phyloP scores from a whole-genome alignment of 1,140 invertebrate species.

The Drosophila bocki region DNA sequence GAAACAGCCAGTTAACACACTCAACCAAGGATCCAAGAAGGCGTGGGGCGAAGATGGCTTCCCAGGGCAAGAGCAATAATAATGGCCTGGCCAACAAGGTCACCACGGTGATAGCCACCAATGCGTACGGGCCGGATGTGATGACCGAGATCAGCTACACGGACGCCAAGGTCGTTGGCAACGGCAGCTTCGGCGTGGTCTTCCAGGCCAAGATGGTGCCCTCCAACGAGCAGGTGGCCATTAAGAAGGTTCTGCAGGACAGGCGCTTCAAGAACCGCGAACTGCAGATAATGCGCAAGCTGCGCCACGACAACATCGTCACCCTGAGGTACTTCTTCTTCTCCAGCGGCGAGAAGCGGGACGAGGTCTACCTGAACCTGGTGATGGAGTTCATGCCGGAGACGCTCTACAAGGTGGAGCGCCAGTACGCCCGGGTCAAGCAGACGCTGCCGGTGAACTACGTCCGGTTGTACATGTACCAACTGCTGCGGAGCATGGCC shows the following conservation, averaged over 20 bases:
- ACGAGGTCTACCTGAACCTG: slow-evolving; percentile 99
- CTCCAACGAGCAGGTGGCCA: slow-evolving; percentile 97
- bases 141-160: slow-evolving; percentile 98
- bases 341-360: slow-evolving; percentile 99
- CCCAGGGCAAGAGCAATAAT: slow-evolving; percentile 15
- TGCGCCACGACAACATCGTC: slow-evolving; percentile 99
- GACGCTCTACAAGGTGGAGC: slow-evolving; percentile 99
- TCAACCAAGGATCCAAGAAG: slow-evolving; percentile 8
- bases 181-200: slow-evolving; percentile 99
- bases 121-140: slow-evolving; percentile 95
- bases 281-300: slow-evolving; percentile 99
- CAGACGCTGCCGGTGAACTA: slow-evolving; percentile 99
- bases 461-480: slow-evolving; percentile 99
- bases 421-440: slow-evolving; percentile 99
- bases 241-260: slow-evolving; percentile 99
- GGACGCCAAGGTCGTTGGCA: slow-evolving; percentile 98
- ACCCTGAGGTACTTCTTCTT: slow-evolving; percentile 99
- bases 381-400: slow-evolving; percentile 99
- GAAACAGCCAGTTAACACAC: slow-evolving; percentile 1
- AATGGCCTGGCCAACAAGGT: slow-evolving; percentile 87
- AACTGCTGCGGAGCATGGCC: slow-evolving; percentile 98
- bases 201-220: slow-evolving; percentile 98
- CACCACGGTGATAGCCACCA: slow-evolving; percentile 97
- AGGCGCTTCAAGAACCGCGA: slow-evolving; percentile 99
- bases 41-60: slow-evolving; percentile 25